Evolutionary conservation across 2,113 vertebrate genomes (phyloP), one percentile per base, ranked within the genome.

Genomic region (Pituophis catenifer): DNA sequence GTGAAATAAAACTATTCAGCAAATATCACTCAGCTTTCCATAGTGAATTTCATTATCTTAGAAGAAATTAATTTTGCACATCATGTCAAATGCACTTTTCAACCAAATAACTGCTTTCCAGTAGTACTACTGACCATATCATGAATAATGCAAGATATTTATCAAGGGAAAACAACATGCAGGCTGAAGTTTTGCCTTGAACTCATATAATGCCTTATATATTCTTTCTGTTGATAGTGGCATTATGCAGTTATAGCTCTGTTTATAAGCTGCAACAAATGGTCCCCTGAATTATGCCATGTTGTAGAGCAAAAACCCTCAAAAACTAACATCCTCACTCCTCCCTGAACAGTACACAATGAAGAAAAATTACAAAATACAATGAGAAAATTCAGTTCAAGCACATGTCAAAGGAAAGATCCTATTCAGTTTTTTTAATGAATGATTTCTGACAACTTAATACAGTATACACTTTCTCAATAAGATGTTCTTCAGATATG

Each of bases 111-210:
- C 93, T 95, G 90, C 92, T 92, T 62, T 89, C 90, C 92, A 91
- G 44, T 86, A 94, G 89, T 17, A 17, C 86, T 23, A 88, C 13
- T n/a, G 44, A n/a, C 8, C 6, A 3, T 1, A 21, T 19, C 33
- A 89, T 95, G 44, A 95, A 93, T 62, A 94, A 95, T 24, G 48
- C 88, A 96, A 75, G 53, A 54, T 70, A 2, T 52, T 88, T 93
- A 85, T 38, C 89, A 89, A 90, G 58, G 89, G 81, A 86, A 92
- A 86, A 53, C 11, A 12, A 65, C 65, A 87, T 24, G 33, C 3
- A 88, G 65, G 91, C 52, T 91, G 81, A 2, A 24, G 50, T 26
- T 91, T 62, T 88, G 53, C 26, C 48, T 9, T 17, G 86, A 90
- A 88, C 19, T 9, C 13, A 62, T 88, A 38, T 54, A 12, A 86